Evolutionary conservation across 1,140 invertebrate species (phyloP).

Genomic region (Tachypleus tridentatus): DNA sequence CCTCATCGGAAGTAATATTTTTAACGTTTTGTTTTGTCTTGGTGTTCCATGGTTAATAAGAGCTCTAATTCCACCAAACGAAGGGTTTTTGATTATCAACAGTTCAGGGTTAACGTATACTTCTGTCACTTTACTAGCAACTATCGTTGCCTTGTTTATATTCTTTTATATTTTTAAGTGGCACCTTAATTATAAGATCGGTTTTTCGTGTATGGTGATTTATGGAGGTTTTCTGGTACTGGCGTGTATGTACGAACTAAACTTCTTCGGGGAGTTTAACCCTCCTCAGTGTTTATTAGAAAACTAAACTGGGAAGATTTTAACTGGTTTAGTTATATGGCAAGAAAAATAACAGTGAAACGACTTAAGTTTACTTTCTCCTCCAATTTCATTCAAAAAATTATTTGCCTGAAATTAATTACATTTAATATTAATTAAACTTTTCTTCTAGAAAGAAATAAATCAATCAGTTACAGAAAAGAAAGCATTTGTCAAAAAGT

Average conservation of each 20-base stretch:
- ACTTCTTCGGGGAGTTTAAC: constrained; percentile 19
- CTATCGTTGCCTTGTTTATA: constrained; percentile 20
- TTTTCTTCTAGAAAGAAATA: too few relatives aligned
- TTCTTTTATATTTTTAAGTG: constrained; percentile 19
- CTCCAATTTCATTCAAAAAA: too few relatives aligned
- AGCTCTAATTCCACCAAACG: constrained; percentile 38
- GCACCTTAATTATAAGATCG: constrained; percentile 23
- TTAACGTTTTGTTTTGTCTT: constrained; percentile 73
- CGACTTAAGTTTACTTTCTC: too few relatives aligned
- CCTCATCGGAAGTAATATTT: constrained; percentile 65
- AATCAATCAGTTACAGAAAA: too few relatives aligned
- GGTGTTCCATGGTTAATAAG: constrained; percentile 72
- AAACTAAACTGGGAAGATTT: too few relatives aligned
- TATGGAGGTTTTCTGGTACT: constrained; percentile 19
- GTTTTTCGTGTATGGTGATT: constrained; percentile 15
- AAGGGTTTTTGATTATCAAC: constrained; percentile 15
- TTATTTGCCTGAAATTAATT: too few relatives aligned
- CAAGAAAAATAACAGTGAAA: too few relatives aligned
- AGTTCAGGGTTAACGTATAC: constrained; percentile 24
- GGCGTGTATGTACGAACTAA: constrained; percentile 18
- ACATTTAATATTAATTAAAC: too few relatives aligned
- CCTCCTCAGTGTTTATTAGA: constrained; percentile 9
- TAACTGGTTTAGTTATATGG: too few relatives aligned
- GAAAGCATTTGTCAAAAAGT: too few relatives aligned
- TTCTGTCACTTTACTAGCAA: constrained; percentile 20